A percentile compares a stretch with the other conserved stretches of the same genome.
Conservation (phyloP, 2,113 vertebrate genomes). For the Merops nubicus region DNA sequence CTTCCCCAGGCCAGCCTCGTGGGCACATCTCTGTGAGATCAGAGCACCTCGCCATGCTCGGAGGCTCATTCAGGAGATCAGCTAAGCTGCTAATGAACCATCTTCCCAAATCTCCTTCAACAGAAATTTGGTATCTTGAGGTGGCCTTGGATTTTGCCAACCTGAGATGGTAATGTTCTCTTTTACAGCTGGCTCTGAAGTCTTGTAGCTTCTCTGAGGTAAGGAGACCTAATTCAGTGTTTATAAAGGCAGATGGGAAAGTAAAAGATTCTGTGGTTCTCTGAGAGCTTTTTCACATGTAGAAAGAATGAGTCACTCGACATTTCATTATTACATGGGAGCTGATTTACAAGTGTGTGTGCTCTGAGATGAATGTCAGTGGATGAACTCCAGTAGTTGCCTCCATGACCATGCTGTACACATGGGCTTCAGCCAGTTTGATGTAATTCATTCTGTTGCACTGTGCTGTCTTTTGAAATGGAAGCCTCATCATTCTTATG, state of each 20-base stretch:
- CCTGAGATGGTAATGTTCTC: neutral
- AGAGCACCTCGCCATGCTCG: neutral
- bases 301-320: conserved; percentile 50
- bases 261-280: conserved; percentile 30
- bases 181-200: neutral
- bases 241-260: conserved; percentile 24
- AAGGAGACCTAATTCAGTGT: neutral
- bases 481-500: conserved; percentile 22
- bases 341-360: conserved; percentile 43
- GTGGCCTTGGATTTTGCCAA: neutral
- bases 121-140: neutral
- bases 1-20: fast-evolving
- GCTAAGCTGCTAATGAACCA: neutral
- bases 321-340: conserved; percentile 40
- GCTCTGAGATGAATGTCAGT: neutral
- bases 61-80: neutral
- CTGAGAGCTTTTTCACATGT: conserved; percentile 12
- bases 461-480: conserved; percentile 33
- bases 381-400: conserved; percentile 15
- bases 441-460: neutral
- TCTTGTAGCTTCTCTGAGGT: neutral
- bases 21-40: neutral
- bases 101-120: neutral
- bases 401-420: conserved; percentile 17
- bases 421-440: conserved; percentile 32